Percentiles rank a stretch among this genome's conserved stretches.
These are phyloP conservation scores for Cryptotermes secundus DNA, from an alignment of 1,140 invertebrate genomes.

Conservation along the genomic window DNA sequence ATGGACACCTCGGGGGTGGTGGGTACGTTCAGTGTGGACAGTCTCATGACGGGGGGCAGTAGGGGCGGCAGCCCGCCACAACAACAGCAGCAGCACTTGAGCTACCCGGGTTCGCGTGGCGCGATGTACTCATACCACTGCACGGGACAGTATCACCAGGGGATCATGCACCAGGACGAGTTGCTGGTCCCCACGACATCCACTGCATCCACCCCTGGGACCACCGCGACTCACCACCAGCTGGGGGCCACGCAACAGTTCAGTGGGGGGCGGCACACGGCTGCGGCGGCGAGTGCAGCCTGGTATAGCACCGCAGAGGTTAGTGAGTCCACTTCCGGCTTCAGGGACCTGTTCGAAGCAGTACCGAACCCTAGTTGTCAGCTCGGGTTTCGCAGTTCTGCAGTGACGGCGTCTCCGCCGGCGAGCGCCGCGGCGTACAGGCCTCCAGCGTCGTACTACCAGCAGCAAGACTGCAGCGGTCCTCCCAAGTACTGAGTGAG, in stretches of 20 bases:
- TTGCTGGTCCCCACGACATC: background rate
- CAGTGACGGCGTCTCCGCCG: background rate
- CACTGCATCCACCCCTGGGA: background rate
- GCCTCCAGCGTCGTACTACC: slow-evolving; percentile 19
- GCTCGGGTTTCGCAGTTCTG: slow-evolving; percentile 26
- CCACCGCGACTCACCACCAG: slow-evolving; percentile 19
- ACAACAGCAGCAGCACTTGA: background rate
- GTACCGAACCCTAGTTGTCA: slow-evolving; percentile 34
- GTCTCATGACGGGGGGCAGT: slow-evolving; percentile 31
- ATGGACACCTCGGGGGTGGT: slow-evolving; percentile 26
- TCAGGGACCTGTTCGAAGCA: slow-evolving; percentile 20
- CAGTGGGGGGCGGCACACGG: background rate
- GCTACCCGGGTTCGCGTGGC: background rate
- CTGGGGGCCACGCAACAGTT: slow-evolving; percentile 24
- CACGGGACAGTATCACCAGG: slow-evolving; percentile 15
- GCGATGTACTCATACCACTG: slow-evolving; percentile 24
- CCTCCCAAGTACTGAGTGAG: slow-evolving; percentile 33
- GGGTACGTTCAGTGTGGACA: slow-evolving; percentile 33
- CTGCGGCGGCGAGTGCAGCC: background rate
- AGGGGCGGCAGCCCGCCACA: background rate
- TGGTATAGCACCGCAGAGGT: slow-evolving; percentile 23
- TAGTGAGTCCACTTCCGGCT: slow-evolving; percentile 9
- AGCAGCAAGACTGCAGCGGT: slow-evolving; percentile 29
- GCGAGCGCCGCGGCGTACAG: background rate
- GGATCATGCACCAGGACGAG: background rate